Evolutionary conservation across 2,888 invertebrate species (phyloP).

Genomic region (Tetramorium bicarinatum): DNA sequence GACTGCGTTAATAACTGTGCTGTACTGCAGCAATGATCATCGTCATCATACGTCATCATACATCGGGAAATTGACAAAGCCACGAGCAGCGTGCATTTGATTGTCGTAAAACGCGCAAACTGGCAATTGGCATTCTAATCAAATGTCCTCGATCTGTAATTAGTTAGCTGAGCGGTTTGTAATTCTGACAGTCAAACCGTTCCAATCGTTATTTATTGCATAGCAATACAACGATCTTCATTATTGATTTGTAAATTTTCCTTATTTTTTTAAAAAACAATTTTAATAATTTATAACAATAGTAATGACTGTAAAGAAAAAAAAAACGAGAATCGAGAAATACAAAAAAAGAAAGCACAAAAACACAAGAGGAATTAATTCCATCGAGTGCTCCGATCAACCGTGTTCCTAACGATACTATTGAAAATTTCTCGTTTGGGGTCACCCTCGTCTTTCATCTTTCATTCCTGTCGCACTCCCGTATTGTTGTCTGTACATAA

Average conservation of each 20-base stretch:
- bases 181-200: background rate
- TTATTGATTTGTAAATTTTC: background rate
- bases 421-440: conserved; percentile 13
- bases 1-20: conserved; percentile 13
- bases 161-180: background rate
- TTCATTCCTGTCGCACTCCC: background rate
- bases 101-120: conserved; percentile 39
- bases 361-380: conserved; percentile 23
- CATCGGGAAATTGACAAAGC: conserved; percentile 24
- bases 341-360: background rate
- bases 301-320: background rate
- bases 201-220: background rate
- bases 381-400: conserved; percentile 40
- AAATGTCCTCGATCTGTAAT: conserved; percentile 23
- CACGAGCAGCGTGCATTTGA: conserved; percentile 16
- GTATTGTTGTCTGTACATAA: conserved; percentile 14
- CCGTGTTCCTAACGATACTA: conserved; percentile 30
- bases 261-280: background rate
- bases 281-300: conserved; percentile 2
- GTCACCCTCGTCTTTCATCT: conserved; percentile 23
- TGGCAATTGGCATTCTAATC: conserved; percentile 28
- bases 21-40: background rate
- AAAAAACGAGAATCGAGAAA: background rate
- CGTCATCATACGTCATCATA: conserved; percentile 18
- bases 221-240: background rate